A percentile compares a stretch with the other conserved stretches of the same genome.
Conservation (phyloP, 2,113 vertebrate species). For the Stomatorhinus ivindoensis region DNA sequence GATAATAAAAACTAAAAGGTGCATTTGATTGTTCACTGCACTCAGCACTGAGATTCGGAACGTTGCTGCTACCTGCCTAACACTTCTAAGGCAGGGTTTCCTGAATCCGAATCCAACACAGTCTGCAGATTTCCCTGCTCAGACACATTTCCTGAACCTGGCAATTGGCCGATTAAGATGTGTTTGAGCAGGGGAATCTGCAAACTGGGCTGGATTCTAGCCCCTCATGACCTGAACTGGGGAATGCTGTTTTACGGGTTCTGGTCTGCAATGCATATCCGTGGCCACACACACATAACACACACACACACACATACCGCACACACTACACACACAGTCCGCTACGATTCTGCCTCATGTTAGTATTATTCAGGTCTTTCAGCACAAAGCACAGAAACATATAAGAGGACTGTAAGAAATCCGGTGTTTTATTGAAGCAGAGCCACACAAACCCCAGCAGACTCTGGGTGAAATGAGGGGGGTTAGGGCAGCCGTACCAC, state of each 20-base stretch:
- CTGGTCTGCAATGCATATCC: neutral
- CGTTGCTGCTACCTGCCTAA: neutral
- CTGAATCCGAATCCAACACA: neutral
- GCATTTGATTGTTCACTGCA: neutral
- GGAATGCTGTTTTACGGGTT: neutral
- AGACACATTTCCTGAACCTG: neutral
- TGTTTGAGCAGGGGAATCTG: neutral
- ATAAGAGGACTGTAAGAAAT: neutral
- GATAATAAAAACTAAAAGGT: neutral
- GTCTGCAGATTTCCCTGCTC: neutral
- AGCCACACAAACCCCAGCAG: too few relatives aligned
- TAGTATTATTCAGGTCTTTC: neutral
- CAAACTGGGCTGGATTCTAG: neutral
- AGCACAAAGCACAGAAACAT: neutral
- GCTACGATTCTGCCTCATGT: neutral
- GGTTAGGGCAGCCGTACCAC: neutral
- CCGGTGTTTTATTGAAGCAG: neutral
- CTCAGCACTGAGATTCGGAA: neutral
- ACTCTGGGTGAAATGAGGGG: too few relatives aligned
- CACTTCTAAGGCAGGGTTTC: neutral
- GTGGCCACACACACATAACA: neutral
- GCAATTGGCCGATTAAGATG: neutral
- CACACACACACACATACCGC: neutral
- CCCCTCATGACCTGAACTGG: neutral
- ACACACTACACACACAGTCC: neutral